A percentile compares a stretch with the other conserved stretches of the same genome.
Evolutionary conservation across 2,113 vertebrate species (phyloP).

Genomic region (Corvus cornix): DNA sequence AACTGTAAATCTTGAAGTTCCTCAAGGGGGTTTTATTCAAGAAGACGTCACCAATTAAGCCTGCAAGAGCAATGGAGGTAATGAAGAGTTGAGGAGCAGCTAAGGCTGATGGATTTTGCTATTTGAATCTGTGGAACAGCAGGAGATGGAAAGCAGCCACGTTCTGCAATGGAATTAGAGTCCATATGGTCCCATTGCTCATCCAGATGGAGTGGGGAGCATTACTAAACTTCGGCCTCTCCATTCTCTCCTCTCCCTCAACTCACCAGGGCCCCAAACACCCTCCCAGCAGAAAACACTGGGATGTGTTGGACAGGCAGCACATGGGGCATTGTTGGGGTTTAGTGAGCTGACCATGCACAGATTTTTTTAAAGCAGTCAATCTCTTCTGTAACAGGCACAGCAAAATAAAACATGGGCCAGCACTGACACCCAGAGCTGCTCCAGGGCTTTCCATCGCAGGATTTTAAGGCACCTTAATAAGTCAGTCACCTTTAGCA

Average conservation of each 20-base stretch:
- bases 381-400: neutral
- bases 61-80: conserved; percentile 57
- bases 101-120: conserved; percentile 25
- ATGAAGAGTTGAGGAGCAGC: conserved; percentile 10
- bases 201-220: neutral
- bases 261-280: neutral
- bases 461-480: neutral
- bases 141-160: conserved; percentile 18
- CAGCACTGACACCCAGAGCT: neutral
- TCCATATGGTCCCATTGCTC: conserved; percentile 23
- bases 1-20: conserved; percentile 80
- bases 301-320: neutral
- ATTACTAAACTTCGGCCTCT: neutral
- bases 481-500: neutral
- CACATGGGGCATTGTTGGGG: neutral
- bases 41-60: conserved; percentile 78
- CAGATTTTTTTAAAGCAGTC: neutral
- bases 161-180: neutral
- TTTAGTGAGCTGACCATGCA: neutral
- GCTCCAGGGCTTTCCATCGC: neutral
- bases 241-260: neutral
- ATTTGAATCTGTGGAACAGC: neutral
- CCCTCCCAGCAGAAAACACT: neutral
- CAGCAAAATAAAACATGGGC: neutral
- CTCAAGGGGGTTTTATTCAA: conserved; percentile 75